Percentiles rank a stretch among this genome's conserved stretches.
Evolutionary conservation across 1,140 invertebrate genomes (phyloP).

Genomic region (Brachionus angularis): DNA sequence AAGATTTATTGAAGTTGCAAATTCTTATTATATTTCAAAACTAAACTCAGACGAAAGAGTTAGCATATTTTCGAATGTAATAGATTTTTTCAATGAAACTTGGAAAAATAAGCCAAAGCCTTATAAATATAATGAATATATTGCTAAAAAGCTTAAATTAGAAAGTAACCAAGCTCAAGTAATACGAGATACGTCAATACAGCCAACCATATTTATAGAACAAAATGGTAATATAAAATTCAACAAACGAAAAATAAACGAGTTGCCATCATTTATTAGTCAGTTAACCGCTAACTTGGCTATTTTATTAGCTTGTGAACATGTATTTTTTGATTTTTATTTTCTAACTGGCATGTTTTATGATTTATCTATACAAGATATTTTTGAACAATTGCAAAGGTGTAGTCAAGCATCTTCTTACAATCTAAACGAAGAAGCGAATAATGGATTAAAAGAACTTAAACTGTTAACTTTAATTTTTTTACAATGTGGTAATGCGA

Average conservation of each 20-base stretch:
- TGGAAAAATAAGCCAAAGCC: constrained; percentile 40
- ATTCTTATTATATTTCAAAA: constrained; percentile 1
- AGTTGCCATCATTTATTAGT: neutral
- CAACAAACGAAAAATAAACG: constrained; percentile 38
- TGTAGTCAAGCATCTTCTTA: neutral
- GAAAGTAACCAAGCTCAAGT: neutral
- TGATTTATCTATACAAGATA: neutral
- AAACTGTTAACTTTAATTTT: neutral
- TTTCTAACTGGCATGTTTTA: neutral
- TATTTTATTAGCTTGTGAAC: neutral
- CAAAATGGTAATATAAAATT: neutral
- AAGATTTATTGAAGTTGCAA: constrained; percentile 43
- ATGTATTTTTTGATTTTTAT: constrained; percentile 10
- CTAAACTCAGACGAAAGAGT: neutral
- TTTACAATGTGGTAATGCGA: neutral
- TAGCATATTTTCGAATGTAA: constrained; percentile 29
- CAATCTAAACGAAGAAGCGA: neutral
- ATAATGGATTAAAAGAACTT: neutral
- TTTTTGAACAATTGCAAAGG: neutral
- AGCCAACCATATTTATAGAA: constrained; percentile 20
- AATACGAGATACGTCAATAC: neutral
- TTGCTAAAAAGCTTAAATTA: constrained; percentile 1
- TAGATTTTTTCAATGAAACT: constrained; percentile 42
- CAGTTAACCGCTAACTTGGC: neutral
- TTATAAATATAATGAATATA: constrained; percentile 33